Percentiles rank a stretch among this genome's conserved stretches.
Evolutionary conservation across 2,888 invertebrate species (phyloP).

Genomic region (Protodeltote pygarga): DNA sequence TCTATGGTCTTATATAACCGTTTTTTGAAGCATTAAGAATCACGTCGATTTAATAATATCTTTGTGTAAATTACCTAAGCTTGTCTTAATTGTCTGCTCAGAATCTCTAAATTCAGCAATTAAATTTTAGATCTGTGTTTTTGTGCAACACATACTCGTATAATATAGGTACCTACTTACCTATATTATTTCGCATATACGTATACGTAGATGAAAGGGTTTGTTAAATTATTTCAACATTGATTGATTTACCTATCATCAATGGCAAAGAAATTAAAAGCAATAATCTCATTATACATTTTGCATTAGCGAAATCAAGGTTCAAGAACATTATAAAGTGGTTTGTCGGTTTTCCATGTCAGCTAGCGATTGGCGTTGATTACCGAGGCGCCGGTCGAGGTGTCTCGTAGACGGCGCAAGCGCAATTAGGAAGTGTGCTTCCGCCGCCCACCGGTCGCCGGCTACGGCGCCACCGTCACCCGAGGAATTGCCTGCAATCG

Average conservation of each 20-base stretch:
- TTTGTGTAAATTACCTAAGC: not conserved
- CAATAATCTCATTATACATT: slow-evolving; percentile 31
- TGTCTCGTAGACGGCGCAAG: slow-evolving; percentile 80
- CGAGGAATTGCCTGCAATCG: slow-evolving; percentile 79
- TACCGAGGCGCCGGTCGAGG: slow-evolving; percentile 84
- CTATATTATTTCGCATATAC: too few species aligned
- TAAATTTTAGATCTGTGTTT: too few species aligned
- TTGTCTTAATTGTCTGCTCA: slow-evolving; percentile 11
- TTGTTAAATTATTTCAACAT: too few species aligned
- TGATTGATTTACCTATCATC: too few species aligned
- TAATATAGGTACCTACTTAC: too few species aligned
- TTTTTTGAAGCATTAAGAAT: not conserved
- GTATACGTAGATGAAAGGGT: too few species aligned
- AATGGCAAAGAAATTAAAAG: slow-evolving; percentile 15
- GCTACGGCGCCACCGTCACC: slow-evolving; percentile 80
- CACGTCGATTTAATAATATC: slow-evolving; percentile 10
- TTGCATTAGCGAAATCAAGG: slow-evolving; percentile 49
- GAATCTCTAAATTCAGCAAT: slow-evolving; percentile 18
- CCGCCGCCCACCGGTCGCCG: slow-evolving; percentile 82
- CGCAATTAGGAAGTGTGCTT: slow-evolving; percentile 85
- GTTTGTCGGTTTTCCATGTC: slow-evolving; percentile 60
- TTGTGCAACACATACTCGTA: too few species aligned
- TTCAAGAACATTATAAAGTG: slow-evolving; percentile 51
- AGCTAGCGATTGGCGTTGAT: slow-evolving; percentile 79
- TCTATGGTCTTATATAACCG: slow-evolving; percentile 8